These are phyloP conservation scores for Rhegmatorhina hoffmannsi DNA, from an alignment of 2,113 vertebrate species.

Conservation along the genomic window DNA sequence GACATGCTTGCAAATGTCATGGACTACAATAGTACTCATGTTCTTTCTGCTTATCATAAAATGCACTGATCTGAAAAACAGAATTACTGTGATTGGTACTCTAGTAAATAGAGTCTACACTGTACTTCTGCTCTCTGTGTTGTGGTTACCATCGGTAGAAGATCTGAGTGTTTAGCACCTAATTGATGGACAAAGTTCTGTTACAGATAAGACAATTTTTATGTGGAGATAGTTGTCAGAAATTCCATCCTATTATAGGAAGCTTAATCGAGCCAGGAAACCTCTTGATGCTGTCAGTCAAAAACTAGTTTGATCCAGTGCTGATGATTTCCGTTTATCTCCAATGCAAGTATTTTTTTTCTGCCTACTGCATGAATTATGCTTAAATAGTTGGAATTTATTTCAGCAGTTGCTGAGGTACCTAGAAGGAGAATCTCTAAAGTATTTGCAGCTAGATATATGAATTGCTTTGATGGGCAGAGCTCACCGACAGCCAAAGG, in stretches of 20 bases:
- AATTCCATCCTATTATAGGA: not conserved
- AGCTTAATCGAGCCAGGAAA: not conserved
- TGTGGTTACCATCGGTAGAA: not conserved
- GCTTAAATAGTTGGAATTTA: not conserved
- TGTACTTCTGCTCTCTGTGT: not conserved
- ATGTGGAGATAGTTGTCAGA: not conserved
- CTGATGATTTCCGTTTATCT: not conserved
- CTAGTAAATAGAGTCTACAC: not conserved
- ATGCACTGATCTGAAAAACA: not conserved
- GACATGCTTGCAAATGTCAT: constrained; percentile 9
- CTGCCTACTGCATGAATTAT: not conserved
- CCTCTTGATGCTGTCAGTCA: not conserved
- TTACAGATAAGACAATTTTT: not conserved
- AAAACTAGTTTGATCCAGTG: not conserved
- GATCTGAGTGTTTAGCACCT: not conserved
- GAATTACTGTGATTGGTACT: not conserved
- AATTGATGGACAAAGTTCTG: not conserved
- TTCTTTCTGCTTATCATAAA: not conserved
- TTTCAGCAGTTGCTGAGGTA: not conserved
- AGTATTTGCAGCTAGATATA: not conserved
- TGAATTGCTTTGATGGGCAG: constrained; percentile 8
- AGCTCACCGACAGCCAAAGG: not conserved
- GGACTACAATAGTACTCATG: not conserved
- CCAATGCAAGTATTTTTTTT: not conserved
- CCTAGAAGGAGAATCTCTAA: not conserved